Percentiles rank a stretch among this genome's conserved stretches.
phyloP scores from a whole-genome alignment of 2,113 vertebrate species.

The Eolophus roseicapilla region DNA sequence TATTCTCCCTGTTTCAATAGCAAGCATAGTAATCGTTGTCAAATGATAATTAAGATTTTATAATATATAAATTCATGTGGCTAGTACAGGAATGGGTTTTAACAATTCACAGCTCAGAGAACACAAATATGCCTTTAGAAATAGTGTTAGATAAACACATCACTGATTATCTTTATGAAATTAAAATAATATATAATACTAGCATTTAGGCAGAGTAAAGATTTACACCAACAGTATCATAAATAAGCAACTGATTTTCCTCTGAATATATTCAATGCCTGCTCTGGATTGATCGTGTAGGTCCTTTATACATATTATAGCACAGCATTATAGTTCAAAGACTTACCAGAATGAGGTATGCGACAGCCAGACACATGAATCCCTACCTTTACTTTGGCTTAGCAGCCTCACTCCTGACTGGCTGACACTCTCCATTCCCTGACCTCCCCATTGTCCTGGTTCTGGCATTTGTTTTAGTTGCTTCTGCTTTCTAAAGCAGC shows the following conservation, averaged over 20 bases:
- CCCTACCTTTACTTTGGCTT: not conserved
- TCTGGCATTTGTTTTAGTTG: not conserved
- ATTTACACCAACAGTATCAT: not conserved
- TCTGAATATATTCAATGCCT: not conserved
- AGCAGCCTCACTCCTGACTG: not conserved
- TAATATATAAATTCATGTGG: not conserved
- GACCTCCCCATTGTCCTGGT: not conserved
- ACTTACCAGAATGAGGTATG: not conserved
- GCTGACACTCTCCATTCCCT: not conserved
- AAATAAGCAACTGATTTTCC: not conserved
- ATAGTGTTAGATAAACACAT: not conserved
- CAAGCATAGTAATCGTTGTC: not conserved
- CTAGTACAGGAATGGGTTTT: not conserved
- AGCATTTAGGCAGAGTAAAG: not conserved
- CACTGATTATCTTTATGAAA: not conserved
- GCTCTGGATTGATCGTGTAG: not conserved
- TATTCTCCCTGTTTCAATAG: constrained; percentile 3
- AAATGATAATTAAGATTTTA: not conserved
- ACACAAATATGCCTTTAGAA: not conserved
- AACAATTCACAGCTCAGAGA: not conserved
- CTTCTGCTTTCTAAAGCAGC: not conserved
- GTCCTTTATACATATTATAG: not conserved
- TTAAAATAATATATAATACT: not conserved
- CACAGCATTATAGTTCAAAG: not conserved
- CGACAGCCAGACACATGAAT: not conserved